These are phyloP conservation scores for Hippocampus zosterae DNA, from an alignment of 2,113 vertebrate genomes.

Conservation along the genomic window DNA sequence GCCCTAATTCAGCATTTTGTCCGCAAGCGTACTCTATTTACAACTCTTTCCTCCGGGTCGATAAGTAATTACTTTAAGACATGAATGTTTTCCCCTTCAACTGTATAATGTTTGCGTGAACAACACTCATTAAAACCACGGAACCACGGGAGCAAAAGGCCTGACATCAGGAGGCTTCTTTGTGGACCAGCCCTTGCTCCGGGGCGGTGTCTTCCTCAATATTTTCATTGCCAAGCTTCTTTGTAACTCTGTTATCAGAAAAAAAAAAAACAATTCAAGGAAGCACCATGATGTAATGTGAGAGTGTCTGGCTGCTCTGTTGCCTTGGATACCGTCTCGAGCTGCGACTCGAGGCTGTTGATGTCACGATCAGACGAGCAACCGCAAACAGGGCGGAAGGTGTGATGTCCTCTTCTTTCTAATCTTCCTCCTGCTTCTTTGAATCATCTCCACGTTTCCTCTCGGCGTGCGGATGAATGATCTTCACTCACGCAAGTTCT, in stretches of 20 bases:
- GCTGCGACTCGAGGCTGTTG: slow-evolving; percentile 51
- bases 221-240: slow-evolving; percentile 19
- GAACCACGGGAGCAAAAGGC: neutral
- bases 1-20: slow-evolving; percentile 4
- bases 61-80: neutral
- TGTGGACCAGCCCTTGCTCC: slow-evolving; percentile 6
- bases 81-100: neutral
- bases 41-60: neutral
- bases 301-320: slow-evolving; percentile 45
- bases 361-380: slow-evolving; percentile 46
- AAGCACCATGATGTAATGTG: slow-evolving; percentile 27
- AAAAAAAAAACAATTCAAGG: slow-evolving; percentile 23
- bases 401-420: slow-evolving; percentile 10
- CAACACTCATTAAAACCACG: neutral
- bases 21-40: slow-evolving; percentile 11
- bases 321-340: slow-evolving; percentile 62
- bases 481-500: slow-evolving; percentile 51
- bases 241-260: slow-evolving; percentile 20
- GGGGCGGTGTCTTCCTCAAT: neutral
- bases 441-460: slow-evolving; percentile 10
- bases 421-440: slow-evolving; percentile 2
- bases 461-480: slow-evolving; percentile 35
- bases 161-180: neutral
- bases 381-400: slow-evolving; percentile 43
- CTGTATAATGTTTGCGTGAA: neutral